These are phyloP conservation scores for Pandemis cinnamomeana DNA, from an alignment of 2,888 invertebrate species.

Conservation along the genomic window DNA sequence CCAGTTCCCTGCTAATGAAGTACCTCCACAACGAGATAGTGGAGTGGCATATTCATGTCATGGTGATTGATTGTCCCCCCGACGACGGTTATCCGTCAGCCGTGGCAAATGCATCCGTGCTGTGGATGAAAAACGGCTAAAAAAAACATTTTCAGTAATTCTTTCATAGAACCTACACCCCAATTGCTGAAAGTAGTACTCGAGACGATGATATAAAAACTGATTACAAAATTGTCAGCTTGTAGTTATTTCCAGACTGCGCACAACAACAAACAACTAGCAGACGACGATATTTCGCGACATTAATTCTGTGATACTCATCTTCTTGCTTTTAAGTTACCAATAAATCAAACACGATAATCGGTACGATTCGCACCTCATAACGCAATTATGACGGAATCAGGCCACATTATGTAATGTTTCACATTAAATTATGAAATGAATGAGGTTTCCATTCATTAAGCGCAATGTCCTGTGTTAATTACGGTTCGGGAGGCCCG, in stretches of 20 bases:
- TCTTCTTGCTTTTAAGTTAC: neutral
- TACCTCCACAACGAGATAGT: constrained; percentile 25
- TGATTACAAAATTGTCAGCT: constrained; percentile 12
- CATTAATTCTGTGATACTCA: constrained; percentile 45
- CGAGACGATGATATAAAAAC: constrained; percentile 7
- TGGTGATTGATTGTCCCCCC: constrained; percentile 54
- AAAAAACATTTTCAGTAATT: constrained; percentile 21
- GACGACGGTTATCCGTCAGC: constrained; percentile 44
- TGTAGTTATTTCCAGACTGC: constrained; percentile 15
- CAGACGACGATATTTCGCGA: constrained; percentile 50
- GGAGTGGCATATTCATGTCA: constrained; percentile 47
- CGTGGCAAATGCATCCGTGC: constrained; percentile 42
- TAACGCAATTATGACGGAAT: constrained; percentile 10
- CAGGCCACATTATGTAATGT: constrained; percentile 7
- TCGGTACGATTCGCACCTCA: neutral
- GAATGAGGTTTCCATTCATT: constrained; percentile 54
- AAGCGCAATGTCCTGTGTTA: constrained; percentile 48
- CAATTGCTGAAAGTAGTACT: constrained; percentile 15
- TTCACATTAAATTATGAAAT: constrained; percentile 14
- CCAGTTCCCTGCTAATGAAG: constrained; percentile 10
- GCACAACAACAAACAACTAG: neutral
- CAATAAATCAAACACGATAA: constrained; percentile 7
- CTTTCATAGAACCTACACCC: constrained; percentile 7
- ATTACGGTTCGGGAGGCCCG: constrained; percentile 54
- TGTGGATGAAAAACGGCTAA: constrained; percentile 6